A percentile compares a stretch with the other conserved stretches of the same genome.
These are phyloP conservation scores for Theretra japonica DNA, from an alignment of 2,888 invertebrate species.

Conservation along the genomic window DNA sequence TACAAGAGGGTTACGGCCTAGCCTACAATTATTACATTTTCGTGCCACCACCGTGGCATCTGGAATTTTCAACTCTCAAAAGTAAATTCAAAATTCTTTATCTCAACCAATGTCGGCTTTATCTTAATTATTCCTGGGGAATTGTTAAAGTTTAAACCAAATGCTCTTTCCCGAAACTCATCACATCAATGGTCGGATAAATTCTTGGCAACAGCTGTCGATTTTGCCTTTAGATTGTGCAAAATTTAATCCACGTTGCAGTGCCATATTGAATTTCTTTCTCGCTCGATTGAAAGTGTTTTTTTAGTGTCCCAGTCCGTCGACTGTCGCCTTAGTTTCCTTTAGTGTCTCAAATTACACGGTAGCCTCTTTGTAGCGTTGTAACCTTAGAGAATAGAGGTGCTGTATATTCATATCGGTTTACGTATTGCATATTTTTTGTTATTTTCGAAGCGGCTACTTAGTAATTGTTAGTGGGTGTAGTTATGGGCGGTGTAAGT, in stretches of 20 bases:
- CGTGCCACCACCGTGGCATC: constrained; percentile 9
- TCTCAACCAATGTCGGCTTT: constrained; percentile 40
- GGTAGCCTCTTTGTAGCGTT: constrained; percentile 76
- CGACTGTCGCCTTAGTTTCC: constrained; percentile 80
- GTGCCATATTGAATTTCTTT: constrained; percentile 80
- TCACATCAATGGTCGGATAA: constrained; percentile 67
- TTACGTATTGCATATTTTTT: constrained; percentile 60
- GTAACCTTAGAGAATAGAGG: constrained; percentile 67
- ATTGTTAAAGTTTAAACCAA: constrained; percentile 56
- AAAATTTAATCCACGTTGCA: constrained; percentile 81
- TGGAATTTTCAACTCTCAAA: constrained; percentile 2
- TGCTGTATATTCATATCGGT: constrained; percentile 67
- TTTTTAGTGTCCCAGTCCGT: constrained; percentile 71
- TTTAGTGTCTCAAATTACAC: constrained; percentile 77
- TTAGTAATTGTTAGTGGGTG: constrained; percentile 68
- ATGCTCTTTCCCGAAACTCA: constrained; percentile 59
- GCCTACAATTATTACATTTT: not conserved
- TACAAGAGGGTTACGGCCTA: not conserved
- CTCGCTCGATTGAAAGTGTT: constrained; percentile 76
- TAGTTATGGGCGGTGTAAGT: constrained; percentile 66
- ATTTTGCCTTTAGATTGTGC: constrained; percentile 74
- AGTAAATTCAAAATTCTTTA: constrained; percentile 28
- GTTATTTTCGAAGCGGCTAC: constrained; percentile 51
- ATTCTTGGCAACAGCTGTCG: constrained; percentile 79
- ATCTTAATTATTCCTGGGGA: constrained; percentile 50